phyloP scores from a whole-genome alignment of 2,797 vertebrate species.

The Acanthopagrus latus region DNA sequence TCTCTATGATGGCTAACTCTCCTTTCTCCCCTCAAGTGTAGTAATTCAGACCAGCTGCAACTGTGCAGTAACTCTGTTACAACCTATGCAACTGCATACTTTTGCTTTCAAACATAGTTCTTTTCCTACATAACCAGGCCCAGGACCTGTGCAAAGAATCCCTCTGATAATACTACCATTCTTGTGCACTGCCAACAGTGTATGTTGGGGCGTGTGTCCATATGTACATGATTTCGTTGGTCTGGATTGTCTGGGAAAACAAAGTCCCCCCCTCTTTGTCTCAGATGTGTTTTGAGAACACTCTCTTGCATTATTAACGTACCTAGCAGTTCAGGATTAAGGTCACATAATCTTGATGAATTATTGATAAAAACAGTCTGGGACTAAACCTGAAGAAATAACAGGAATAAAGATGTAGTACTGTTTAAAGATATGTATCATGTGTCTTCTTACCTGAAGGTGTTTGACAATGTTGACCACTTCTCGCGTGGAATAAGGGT shows the following conservation, averaged over 20 bases:
- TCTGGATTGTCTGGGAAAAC: conserved; percentile 14
- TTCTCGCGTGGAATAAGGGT: conserved; percentile 98
- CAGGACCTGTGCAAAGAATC: rapidly evolving
- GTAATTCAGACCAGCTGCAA: not conserved
- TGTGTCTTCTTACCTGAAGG: conserved; percentile 88
- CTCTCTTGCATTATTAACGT: conserved; percentile 57
- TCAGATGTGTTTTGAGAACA: conserved; percentile 23
- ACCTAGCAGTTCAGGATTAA: conserved; percentile 9
- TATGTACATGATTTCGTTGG: not conserved
- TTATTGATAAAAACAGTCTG: conserved; percentile 39
- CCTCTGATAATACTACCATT: not conserved
- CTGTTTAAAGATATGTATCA: not conserved
- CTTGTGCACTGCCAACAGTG: no score
- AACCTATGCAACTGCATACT: not conserved
- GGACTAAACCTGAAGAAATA: not conserved
- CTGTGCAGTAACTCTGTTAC: not conserved
- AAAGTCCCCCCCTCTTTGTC: conserved; percentile 11
- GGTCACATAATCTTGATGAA: conserved; percentile 30
- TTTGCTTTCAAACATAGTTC: not conserved
- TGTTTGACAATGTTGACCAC: conserved; percentile 98
- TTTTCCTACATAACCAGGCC: not conserved
- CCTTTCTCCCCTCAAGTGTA: not conserved
- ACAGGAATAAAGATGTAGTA: not conserved
- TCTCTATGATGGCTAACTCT: not conserved
- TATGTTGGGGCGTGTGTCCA: not conserved